A percentile compares a stretch with the other conserved stretches of the same genome.
These are phyloP conservation scores for Scelioninae gen. 1 DNA, from an alignment of 2,888 invertebrate genomes.

Conservation along the genomic window DNA sequence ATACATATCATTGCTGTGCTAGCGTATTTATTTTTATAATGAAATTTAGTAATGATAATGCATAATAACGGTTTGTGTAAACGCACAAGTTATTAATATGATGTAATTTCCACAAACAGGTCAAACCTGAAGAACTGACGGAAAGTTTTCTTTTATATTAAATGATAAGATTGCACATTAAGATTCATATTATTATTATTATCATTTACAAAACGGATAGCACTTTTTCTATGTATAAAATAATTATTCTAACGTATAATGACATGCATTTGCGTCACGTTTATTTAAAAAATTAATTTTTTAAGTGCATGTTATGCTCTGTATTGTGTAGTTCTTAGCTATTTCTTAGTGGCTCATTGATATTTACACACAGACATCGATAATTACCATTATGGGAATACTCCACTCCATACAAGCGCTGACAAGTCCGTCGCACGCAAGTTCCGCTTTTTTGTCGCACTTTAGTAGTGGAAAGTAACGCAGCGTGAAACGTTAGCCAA, in stretches of 20 bases:
- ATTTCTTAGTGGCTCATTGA: conserved; percentile 61
- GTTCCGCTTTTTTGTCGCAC: conserved; percentile 66
- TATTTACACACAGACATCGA: conserved; percentile 54
- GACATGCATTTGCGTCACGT: conserved; percentile 13
- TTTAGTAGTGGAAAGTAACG: conserved; percentile 51
- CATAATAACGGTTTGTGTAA: no score
- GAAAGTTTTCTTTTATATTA: no score
- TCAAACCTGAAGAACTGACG: no score
- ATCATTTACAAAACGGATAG: no score
- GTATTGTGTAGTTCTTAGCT: conserved; percentile 53
- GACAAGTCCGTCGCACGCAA: conserved; percentile 69
- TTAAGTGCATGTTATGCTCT: conserved; percentile 47
- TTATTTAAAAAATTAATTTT: conserved; percentile 53
- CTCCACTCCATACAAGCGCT: conserved; percentile 56
- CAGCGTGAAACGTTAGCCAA: conserved; percentile 66
- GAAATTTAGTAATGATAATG: no score
- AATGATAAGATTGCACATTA: no score
- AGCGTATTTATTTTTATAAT: no score
- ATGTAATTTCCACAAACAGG: no score
- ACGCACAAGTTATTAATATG: no score
- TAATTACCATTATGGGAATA: conserved; percentile 69
- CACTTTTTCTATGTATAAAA: neutral
- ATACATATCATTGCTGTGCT: no score
- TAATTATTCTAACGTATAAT: conserved; percentile 5
- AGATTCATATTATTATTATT: no score